Evolutionary conservation across 2,797 vertebrate genomes (phyloP), one percentile per base, ranked within the genome.

Genomic region (Malacoctenus gilli): DNA sequence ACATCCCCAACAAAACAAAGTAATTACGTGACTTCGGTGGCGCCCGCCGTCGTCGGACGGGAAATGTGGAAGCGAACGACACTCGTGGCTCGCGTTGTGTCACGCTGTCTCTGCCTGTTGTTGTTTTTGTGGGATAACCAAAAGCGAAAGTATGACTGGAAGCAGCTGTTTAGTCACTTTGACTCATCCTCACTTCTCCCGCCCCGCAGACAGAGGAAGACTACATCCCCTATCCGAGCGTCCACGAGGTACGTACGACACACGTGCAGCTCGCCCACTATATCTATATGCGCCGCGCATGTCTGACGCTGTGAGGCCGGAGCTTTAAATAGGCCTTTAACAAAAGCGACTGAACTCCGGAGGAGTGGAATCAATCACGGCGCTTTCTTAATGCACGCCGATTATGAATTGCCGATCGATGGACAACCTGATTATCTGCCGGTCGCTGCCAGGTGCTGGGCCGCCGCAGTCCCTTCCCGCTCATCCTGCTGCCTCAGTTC

Each of bases 161-260:
- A 76, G 62, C n/a, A 6, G 7, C 39, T 67, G 25, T 78, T 53
- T 73, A n/a, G 43, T 65, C 67, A 54, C 3, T 51, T 39, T 65
- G 34, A 89, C 62, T 83, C 46, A 64, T 48, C 7, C 77, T 52
- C 1, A 5, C 79, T 90, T 87, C 16, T 43, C 10, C 71, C n/a
- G n/a, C 70, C 82, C 89, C 73, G 48, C 89, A 99, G 96, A 98
- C 96, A 0, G 96, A 99, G 77, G 96, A 99, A 71, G 96, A 99
- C 83, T 99, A 99, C 83, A 99, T 99, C 79, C 96, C 96, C 1
- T 99, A 99, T 72, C 96, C 96, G 49, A 97, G 96, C 0, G 96
- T 99, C 72, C 96, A 98, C 0, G 96, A 98, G 96, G 96, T 98
- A 93, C 37, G 19, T 5, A 5, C 10, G 20, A 13, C 12, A 1